phyloP scores from a whole-genome alignment of 2,888 invertebrate genomes.

The Trypoxylon attenuatum region DNA sequence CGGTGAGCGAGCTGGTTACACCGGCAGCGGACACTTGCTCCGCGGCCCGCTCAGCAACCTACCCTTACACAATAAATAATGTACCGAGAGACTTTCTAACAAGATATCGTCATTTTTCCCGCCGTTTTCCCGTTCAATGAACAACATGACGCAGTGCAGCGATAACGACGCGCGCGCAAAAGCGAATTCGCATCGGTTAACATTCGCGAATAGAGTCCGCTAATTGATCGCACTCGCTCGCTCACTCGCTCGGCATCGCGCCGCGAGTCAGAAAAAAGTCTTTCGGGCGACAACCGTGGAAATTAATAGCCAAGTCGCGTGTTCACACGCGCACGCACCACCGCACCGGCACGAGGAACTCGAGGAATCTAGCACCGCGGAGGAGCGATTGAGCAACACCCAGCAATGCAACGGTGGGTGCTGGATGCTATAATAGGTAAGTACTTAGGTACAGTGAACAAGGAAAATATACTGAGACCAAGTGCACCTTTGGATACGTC shows the following conservation, averaged over 20 bases:
- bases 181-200: background rate
- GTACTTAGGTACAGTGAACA: too few species aligned
- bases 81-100: background rate
- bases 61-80: background rate
- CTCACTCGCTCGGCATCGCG: background rate
- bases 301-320: constrained; percentile 1
- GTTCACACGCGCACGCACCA: constrained; percentile 1
- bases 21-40: background rate
- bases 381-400: constrained; percentile 45
- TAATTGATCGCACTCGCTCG: background rate
- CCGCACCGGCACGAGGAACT: constrained; percentile 22
- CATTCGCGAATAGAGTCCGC: background rate
- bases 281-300: background rate
- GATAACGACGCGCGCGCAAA: background rate
- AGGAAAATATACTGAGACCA: too few species aligned
- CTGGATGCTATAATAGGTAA: too few species aligned
- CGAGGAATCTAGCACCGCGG: constrained; percentile 11
- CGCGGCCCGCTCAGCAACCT: background rate
- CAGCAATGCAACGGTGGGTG: constrained; percentile 33
- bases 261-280: background rate
- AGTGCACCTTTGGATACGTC: too few species aligned
- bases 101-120: background rate
- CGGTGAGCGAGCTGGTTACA: background rate
- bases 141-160: background rate
- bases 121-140: background rate